Percentiles rank a stretch among this genome's conserved stretches.
These are phyloP conservation scores for Microcebus jonahi DNA, from an alignment of 2,113 vertebrate genomes.

Conservation along the genomic window DNA sequence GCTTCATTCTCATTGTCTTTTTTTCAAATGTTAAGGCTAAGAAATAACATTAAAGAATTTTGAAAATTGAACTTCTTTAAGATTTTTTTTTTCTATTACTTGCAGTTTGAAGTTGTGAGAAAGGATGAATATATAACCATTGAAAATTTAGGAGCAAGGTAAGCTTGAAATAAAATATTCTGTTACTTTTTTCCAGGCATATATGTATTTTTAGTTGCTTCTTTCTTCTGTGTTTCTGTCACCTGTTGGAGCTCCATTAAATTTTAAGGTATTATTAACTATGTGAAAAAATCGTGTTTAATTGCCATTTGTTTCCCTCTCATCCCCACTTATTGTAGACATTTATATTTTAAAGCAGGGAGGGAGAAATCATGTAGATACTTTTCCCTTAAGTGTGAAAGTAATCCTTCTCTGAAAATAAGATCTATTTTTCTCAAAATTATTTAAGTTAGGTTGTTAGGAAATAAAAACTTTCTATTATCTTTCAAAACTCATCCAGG, in stretches of 20 bases:
- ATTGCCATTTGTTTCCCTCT: not conserved
- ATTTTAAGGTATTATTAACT: not conserved
- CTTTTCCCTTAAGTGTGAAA: conserved; percentile 3
- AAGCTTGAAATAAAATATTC: conserved; percentile 60
- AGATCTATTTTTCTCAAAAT: conserved; percentile 43
- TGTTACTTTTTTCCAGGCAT: not conserved
- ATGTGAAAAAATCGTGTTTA: not conserved
- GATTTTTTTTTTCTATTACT: conserved; percentile 24
- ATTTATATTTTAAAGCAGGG: conserved; percentile 41
- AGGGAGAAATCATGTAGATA: not conserved
- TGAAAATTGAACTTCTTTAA: conserved; percentile 59
- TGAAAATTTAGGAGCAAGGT: conserved; percentile 81
- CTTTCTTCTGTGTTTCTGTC: conserved; percentile 19
- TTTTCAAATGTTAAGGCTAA: conserved; percentile 46
- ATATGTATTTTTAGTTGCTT: not conserved
- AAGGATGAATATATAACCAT: conserved; percentile 77
- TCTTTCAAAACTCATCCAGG: conserved; percentile 1
- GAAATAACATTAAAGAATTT: conserved; percentile 49
- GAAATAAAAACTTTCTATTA: not conserved
- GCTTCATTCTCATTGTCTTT: conserved; percentile 16
- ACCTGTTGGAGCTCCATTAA: not conserved
- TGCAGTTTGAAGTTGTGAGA: conserved; percentile 80
- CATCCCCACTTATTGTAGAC: not conserved
- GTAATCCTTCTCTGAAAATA: conserved; percentile 3
- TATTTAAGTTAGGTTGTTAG: not conserved